Evolutionary conservation across 2,888 invertebrate species (phyloP).

Genomic region (Onthophagus sagittarius): DNA sequence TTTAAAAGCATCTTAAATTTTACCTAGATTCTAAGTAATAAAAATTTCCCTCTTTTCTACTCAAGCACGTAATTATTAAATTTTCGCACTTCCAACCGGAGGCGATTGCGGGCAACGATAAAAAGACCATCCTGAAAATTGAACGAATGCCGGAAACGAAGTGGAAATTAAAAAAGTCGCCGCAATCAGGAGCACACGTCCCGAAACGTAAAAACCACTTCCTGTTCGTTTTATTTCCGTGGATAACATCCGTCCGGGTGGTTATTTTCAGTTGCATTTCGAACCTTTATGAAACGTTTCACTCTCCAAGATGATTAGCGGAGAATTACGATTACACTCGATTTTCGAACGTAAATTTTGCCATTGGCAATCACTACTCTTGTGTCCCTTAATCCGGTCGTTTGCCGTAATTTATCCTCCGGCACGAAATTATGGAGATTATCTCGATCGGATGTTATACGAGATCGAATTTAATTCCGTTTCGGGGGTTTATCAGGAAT

Average conservation of each 20-base stretch:
- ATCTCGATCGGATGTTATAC: neutral
- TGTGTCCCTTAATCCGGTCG: neutral
- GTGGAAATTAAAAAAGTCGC: neutral
- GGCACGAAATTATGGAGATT: neutral
- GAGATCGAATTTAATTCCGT: neutral
- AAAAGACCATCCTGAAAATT: neutral
- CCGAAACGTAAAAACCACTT: neutral
- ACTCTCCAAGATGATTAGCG: neutral
- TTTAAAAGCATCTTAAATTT: too few species aligned
- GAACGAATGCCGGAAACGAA: neutral
- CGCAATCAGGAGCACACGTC: neutral
- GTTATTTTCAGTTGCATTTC: neutral
- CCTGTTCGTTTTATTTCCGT: neutral
- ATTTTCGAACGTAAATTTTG: neutral
- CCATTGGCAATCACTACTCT: neutral
- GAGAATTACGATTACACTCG: neutral
- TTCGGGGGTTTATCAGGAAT: neutral
- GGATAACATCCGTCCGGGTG: neutral
- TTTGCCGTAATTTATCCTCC: neutral
- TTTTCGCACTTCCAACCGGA: neutral
- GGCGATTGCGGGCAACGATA: neutral
- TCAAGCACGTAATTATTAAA: neutral
- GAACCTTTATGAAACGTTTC: neutral
- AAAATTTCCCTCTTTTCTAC: too few species aligned
- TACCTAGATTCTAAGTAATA: too few species aligned